A percentile compares a stretch with the other conserved stretches of the same genome.
phyloP scores from a whole-genome alignment of 2,113 vertebrate genomes.

The Aix galericulata region DNA sequence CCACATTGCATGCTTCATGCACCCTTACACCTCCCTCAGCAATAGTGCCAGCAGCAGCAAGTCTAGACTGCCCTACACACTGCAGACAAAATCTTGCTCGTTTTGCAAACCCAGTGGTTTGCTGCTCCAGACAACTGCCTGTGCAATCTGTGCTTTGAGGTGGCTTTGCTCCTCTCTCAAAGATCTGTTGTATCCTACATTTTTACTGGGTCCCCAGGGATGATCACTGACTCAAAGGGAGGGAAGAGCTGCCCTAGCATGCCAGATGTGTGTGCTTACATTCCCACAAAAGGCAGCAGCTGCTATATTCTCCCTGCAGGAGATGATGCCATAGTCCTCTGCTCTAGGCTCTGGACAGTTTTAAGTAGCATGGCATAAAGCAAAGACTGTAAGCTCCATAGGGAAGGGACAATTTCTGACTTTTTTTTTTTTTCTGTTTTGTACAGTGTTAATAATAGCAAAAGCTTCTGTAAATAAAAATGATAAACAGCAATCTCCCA shows the following conservation, averaged over 20 bases:
- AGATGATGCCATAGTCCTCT: background rate
- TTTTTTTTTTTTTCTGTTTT: background rate
- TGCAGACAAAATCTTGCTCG: background rate
- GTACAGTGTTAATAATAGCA: background rate
- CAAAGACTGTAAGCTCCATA: background rate
- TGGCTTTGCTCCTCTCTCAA: background rate
- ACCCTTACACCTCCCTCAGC: background rate
- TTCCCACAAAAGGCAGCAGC: background rate
- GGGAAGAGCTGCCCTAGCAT: background rate
- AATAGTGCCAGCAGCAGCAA: background rate
- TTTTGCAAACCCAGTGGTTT: background rate
- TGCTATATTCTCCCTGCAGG: background rate
- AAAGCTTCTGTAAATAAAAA: slow-evolving; percentile 42
- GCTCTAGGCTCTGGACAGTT: background rate
- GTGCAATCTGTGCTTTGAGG: background rate
- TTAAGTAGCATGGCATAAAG: background rate
- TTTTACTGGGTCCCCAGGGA: background rate
- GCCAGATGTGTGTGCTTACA: background rate
- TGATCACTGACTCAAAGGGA: background rate
- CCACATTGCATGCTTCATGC: background rate
- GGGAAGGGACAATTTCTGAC: background rate
- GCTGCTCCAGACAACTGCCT: background rate
- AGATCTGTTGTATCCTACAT: background rate
- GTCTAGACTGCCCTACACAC: background rate
- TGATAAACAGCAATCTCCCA: background rate